Percentiles rank a stretch among this genome's conserved stretches.
Evolutionary conservation across 1,140 invertebrate genomes (phyloP).

Genomic region (Himalopsyche phryganea): DNA sequence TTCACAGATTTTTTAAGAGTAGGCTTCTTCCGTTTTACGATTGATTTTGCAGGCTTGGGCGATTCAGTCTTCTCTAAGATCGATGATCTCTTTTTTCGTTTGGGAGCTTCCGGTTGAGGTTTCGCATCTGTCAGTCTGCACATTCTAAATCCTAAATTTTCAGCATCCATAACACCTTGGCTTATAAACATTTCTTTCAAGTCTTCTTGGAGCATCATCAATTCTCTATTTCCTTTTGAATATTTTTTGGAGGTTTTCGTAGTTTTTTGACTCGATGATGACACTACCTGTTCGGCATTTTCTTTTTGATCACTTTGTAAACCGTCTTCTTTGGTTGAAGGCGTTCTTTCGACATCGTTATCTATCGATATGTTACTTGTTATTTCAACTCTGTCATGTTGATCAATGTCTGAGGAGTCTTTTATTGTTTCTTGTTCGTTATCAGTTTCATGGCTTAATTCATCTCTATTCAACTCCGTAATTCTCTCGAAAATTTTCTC

Average conservation of each 20-base stretch:
- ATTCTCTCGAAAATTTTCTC: too few species aligned
- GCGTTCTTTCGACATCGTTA: neutral
- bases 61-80: neutral
- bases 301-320: neutral
- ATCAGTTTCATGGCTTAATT: neutral
- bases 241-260: constrained; percentile 35
- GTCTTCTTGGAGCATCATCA: constrained; percentile 63
- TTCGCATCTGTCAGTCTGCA: constrained; percentile 35
- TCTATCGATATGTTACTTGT: neutral
- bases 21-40: neutral
- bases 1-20: neutral
- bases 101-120: neutral
- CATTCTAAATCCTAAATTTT: constrained; percentile 39
- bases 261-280: neutral
- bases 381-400: neutral
- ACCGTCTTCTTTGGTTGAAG: neutral
- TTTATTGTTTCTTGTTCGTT: neutral
- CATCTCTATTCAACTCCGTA: too few species aligned
- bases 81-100: constrained; percentile 1
- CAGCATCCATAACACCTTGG: constrained; percentile 36
- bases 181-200: constrained; percentile 64
- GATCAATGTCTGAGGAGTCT: neutral
- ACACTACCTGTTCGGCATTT: neutral
- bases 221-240: constrained; percentile 43
- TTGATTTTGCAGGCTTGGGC: neutral